Base-by-base conservation (phyloP, 2,797 vertebrate genomes). In the Sebastes cheni region DNA sequence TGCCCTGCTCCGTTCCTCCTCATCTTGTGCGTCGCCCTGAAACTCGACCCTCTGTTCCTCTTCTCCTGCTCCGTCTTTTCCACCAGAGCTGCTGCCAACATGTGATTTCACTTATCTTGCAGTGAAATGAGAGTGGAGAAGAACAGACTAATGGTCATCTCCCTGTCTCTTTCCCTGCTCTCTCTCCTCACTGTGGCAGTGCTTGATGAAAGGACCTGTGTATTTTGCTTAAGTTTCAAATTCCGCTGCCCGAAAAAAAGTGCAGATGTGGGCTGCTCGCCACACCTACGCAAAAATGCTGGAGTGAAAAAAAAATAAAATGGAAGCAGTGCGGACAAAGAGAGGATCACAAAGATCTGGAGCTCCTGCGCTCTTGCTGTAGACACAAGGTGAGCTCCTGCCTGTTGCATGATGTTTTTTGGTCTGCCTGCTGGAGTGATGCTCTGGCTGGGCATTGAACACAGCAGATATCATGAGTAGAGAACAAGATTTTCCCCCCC, bases 51-150 rank as follows among this genome's bases (percentile, higher is more conserved):
- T 78, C 27, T 25, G 46, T 75, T 54, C 50, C 20, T 54, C 50
- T 66, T 67, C 83, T 75, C 65, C 68, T 56, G 20, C 81, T 75
- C 67, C 22, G 42, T 80, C 64, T 80, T 87, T 88, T 70, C 75
- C 75, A 75, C 85, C 39, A 42, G 59, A 88, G 64, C 71, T 42
- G 85, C 79, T 73, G 91, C 94, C 90, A 92, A 93, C 94, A 95
- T 94, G 92, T 93, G 93, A 96, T 94, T 95, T 94, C 93, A 95
- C 94, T 94, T 95, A 93, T 92, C 88, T 88, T 75, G 29, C 82
- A 89, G 91, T 89, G 88, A 88, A 93, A 93, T 90, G 91, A 93
- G 75, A 91, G 93, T 46, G 83, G 85, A 91, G 89, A 91, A 75
- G 91, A 91, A 91, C 90, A 86, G 89, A 88, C 89, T 91, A 93